Conservation (phyloP, 2,888 invertebrate species). For the Yponomeuta plumbellus region DNA sequence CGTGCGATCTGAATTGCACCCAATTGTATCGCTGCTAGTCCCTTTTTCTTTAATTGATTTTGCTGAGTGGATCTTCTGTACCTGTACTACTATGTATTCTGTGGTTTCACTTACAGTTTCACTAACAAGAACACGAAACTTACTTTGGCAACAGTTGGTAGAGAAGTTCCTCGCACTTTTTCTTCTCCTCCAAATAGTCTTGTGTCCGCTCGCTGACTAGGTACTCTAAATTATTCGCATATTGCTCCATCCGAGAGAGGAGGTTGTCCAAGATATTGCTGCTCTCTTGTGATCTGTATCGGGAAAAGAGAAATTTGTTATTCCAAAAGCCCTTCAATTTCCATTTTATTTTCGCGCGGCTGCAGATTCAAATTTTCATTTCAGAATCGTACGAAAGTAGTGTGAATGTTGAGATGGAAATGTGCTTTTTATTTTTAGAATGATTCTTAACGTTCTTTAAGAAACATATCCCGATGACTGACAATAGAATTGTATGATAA, state of each 20-base stretch:
- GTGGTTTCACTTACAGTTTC: no score
- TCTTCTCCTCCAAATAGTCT: conserved; percentile 98
- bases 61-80: no score
- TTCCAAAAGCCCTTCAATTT: not conserved
- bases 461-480: no score
- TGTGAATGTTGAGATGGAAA: not conserved
- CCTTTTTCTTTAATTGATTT: no score
- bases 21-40: no score
- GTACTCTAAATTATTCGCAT: conserved; percentile 98
- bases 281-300: conserved; percentile 87
- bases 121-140: not conserved
- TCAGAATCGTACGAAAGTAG: not conserved
- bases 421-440: no score
- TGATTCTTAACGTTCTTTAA: no score
- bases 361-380: not conserved
- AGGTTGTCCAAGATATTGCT: conserved; percentile 97
- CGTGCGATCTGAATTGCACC: no score
- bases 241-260: conserved; percentile 98
- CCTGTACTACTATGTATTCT: no score
- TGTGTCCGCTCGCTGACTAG: conserved; percentile 97
- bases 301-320: not conserved
- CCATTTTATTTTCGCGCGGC: not conserved
- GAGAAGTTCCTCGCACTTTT: conserved; percentile 96
- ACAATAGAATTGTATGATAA: no score
- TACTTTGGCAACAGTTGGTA: conserved; percentile 96